Base-by-base conservation (phyloP, 2,113 vertebrate genomes). In the Micromys minutus region DNA sequence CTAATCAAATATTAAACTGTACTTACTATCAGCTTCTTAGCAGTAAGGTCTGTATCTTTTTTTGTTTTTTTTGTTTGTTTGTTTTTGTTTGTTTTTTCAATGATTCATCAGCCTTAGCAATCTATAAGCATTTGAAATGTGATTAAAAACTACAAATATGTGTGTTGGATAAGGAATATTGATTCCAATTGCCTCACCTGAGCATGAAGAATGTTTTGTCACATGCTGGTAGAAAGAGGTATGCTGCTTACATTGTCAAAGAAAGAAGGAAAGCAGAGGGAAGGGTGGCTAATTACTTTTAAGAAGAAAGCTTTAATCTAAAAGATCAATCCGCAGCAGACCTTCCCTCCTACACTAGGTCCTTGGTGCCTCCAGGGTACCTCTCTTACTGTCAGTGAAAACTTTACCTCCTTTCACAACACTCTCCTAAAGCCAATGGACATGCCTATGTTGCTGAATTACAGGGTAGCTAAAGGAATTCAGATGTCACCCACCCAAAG, bases 401-500 rank as follows among this genome's bases (percentile, higher is more conserved):
- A 47, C 0, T 5, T 47, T 65, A 36, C 17, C 31, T 67, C 39
- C 22, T 74, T 39, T 74, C 16, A 55, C 47, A 31, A 47, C 74
- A 79, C 15, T 52, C 29, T 79, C 15, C 29, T 79, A 47, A 6
- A 50, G 13, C 19, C 61, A 85, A 12, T 94, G 99, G 99, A 95
- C 99, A 99, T 22, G 97, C 99, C 74, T 99, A 99, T 87, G 96
- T 99, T 2, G 99, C 98, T 80, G 99, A 99, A 97, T 99, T 99
- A 67, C 99, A 99, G 76, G 99, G 99, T 59, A 98, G 98, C 90
- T 99, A 99, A 97, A 99, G 98, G 98, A 99, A 99, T 98, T 98
- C 99, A 92, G 98, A 99, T 65, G 99, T 99, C 83, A 99, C 99
- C 74, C 99, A 99, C 98, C 99, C 99, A 93, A 99, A 99, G 96